Base-by-base conservation (phyloP, 2,888 invertebrate species). In the Protodeltote pygarga region DNA sequence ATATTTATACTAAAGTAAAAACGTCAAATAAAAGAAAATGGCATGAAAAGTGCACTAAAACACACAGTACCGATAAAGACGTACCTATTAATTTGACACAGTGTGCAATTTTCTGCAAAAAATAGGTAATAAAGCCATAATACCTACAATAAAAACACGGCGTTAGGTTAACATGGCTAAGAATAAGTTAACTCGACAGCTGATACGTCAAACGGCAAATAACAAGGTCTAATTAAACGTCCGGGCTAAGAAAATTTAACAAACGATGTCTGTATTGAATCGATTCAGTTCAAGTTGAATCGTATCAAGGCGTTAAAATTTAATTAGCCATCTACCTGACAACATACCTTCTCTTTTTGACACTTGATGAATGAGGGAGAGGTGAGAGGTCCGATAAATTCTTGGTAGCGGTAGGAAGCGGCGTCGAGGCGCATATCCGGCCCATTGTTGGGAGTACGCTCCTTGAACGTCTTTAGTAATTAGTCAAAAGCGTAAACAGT, bases 371-470 rank as follows among this genome's bases (percentile, higher is more conserved):
- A 69, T 33, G 75, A 80, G 44, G 37, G 65, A 61, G 65, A 73
- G 60, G 57, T 51, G 24, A 51, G 57, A 65, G 59, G 45, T 68
- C 65, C 60, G 68, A 72, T 71, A 65, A 72, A 74, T 72, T 70
- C 68, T 54, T 57, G 48, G 62, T 51, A 63, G 69, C 63, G 63
- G 64, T 74, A 82, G 86, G 88, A 88, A 88, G 79, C 72, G 81
- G 83, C 81, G 81, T 81, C 80, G 75, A 79, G 80, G 81, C 88
- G 83, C 73, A 78, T 81, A 81, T 87, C 87, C 88, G 81, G 79
- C 67, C 73, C 55, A 79, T 81, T 81, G 74, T 79, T 71, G 67
- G 66, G 73, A 75, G 75, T 74, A 78, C 72, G 72, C 71, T 73
- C 71, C 76, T 80, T 75, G 65, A 75, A 73, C 74, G 77, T 79